Base-by-base conservation (phyloP, 2,888 invertebrate genomes). In the Drosophila eohydei region DNA sequence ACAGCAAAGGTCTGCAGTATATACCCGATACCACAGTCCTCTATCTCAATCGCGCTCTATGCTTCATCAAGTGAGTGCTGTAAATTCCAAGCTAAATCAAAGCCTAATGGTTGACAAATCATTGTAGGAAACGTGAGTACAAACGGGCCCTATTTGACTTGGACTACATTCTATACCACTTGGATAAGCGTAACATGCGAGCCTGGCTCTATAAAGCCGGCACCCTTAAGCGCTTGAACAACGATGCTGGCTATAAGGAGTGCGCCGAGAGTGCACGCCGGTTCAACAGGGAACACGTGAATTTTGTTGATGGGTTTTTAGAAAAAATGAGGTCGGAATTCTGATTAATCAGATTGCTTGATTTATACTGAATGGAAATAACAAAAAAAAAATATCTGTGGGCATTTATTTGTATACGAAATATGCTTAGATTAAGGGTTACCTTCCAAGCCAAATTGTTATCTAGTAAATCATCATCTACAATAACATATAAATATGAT, bases 181-280 rank as follows among this genome's bases (percentile, higher is more conserved):
- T 85, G n/a, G 71, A 82, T 44, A 8, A 34, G 3, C 2, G 14
- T 0, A 71, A 72, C 6, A 7, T 87, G n/a, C 58, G 44, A 2
- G 87, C 71, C 26, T 84, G 78, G 87, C 84, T 87, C 5, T 87
- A 75, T 21, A 82, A 65, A n/a, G 82, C 75, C 1, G 81, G 55
- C 5, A 62, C 71, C 1, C 14, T 78, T 0, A 72, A 81, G 8
- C 78, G 87, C 11, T 14, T 86, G 41, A 61, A 72, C 11, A 51
- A 85, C 14, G 82, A 82, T 0, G 12, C 21, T 3, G 88, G 67
- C 12, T 84, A 48, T 1, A 50, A 71, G 7, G 34, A 54, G 7
- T 63, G 67, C 36, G 44, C 82, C 3, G 12, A 38, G 0, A 70
- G 48, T 36, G 80, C 80, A 0, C 56, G 55, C 4, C 21, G 32